A percentile compares a stretch with the other conserved stretches of the same genome.
phyloP scores from a whole-genome alignment of 2,113 vertebrate genomes.

The Anhinga anhinga region DNA sequence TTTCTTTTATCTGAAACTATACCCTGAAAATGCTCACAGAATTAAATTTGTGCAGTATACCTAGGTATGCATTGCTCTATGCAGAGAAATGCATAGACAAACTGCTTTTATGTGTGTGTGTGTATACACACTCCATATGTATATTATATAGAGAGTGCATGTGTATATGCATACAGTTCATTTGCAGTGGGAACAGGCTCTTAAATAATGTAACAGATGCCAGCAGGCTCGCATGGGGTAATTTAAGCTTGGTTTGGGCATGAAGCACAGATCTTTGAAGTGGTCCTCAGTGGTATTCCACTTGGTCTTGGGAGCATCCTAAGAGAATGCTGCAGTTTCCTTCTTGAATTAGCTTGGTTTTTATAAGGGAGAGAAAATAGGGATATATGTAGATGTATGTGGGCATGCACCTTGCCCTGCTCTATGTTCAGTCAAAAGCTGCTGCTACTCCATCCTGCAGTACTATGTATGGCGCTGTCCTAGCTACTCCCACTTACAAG shows the following conservation, averaged over 20 bases:
- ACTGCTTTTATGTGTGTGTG: neutral
- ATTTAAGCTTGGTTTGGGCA: neutral
- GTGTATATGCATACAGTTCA: neutral
- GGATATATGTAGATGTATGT: neutral
- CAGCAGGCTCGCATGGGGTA: neutral
- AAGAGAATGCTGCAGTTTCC: neutral
- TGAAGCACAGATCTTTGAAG: constrained; percentile 18
- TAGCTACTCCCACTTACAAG: neutral
- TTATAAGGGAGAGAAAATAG: neutral
- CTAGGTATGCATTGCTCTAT: neutral
- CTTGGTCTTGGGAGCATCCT: neutral
- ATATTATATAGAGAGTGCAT: neutral
- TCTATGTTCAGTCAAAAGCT: neutral
- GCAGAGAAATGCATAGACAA: neutral
- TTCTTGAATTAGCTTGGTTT: neutral
- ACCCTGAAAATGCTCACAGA: neutral
- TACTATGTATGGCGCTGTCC: neutral
- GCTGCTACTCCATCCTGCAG: neutral
- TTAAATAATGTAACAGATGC: constrained; percentile 29
- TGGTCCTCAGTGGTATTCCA: neutral
- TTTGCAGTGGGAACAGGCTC: neutral
- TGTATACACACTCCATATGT: neutral
- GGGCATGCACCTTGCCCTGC: neutral
- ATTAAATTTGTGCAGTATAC: neutral
- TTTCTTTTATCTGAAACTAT: neutral